Evolutionary conservation across 1,140 invertebrate genomes (phyloP).

Genomic region (Procambarus clarkii): DNA sequence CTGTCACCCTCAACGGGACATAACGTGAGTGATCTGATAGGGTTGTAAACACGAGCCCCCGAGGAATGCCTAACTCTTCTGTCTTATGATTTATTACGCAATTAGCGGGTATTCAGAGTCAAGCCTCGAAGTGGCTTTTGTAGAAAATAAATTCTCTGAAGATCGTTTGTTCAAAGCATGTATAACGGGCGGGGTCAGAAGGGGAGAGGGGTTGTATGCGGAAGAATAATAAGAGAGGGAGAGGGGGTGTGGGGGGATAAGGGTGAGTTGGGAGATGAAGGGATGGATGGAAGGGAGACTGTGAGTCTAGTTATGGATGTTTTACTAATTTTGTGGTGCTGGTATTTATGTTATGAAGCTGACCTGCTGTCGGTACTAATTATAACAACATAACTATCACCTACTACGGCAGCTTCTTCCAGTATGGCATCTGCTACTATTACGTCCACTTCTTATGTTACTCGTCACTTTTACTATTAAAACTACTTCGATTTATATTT

Average conservation of each 20-base stretch:
- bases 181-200: not conserved
- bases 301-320: not conserved
- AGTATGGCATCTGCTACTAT: too few species aligned
- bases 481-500: too few species aligned
- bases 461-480: too few species aligned
- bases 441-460: too few species aligned
- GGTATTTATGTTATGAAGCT: too few species aligned
- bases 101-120: slow-evolving; percentile 53
- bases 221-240: not conserved
- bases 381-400: too few species aligned
- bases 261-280: not conserved
- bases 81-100: slow-evolving; percentile 46
- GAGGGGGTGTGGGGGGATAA: not conserved
- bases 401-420: too few species aligned
- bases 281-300: not conserved
- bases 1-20: too few species aligned
- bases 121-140: slow-evolving; percentile 16
- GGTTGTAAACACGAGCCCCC: too few species aligned
- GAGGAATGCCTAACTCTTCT: not conserved
- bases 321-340: too few species aligned
- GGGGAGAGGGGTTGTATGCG: not conserved
- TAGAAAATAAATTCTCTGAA: not conserved
- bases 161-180: not conserved
- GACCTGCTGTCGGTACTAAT: too few species aligned
- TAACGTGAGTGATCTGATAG: too few species aligned